A percentile compares a stretch with the other conserved stretches of the same genome.
Evolutionary conservation across 2,888 invertebrate genomes (phyloP).

Genomic region (Plagodis dolabraria): DNA sequence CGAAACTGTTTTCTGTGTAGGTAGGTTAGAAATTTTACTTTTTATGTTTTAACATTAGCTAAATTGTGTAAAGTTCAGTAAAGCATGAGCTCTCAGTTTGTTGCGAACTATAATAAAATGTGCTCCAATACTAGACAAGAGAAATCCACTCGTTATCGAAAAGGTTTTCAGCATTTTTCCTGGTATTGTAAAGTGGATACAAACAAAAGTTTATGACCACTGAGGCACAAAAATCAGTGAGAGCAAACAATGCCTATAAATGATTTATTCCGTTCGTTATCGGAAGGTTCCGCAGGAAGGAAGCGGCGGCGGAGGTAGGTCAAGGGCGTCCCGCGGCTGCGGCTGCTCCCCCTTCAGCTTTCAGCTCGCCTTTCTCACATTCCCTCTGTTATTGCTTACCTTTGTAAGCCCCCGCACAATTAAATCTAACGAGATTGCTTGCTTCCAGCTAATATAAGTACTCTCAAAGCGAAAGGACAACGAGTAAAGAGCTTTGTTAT

Average conservation of each 20-base stretch:
- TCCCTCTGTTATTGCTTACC: conserved; percentile 51
- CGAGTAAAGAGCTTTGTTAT: too few relatives aligned
- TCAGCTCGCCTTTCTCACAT: conserved; percentile 39
- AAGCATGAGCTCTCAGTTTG: too few relatives aligned
- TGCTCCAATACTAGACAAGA: too few relatives aligned
- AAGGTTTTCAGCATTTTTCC: too few relatives aligned
- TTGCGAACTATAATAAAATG: too few relatives aligned
- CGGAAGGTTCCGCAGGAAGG: conserved; percentile 50
- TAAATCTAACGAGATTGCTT: conserved; percentile 33
- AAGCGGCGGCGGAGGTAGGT: conserved; percentile 46
- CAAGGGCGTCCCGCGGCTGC: conserved; percentile 66
- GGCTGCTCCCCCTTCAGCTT: conserved; percentile 44
- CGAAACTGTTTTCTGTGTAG: too few relatives aligned
- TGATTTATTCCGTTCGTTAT: conserved; percentile 40
- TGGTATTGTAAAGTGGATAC: not conserved
- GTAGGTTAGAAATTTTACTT: too few relatives aligned
- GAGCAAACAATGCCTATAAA: conserved; percentile 34
- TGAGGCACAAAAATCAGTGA: conserved; percentile 27
- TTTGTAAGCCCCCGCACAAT: conserved; percentile 43
- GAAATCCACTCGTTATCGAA: too few relatives aligned
- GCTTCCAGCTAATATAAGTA: conserved; percentile 26
- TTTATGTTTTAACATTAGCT: too few relatives aligned
- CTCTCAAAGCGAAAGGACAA: too few relatives aligned
- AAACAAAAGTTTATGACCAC: conserved; percentile 19
- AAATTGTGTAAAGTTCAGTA: too few relatives aligned